Evolutionary conservation across 2,797 vertebrate species (phyloP), one percentile per base, ranked within the genome.

Genomic region (Vireo griseus): DNA sequence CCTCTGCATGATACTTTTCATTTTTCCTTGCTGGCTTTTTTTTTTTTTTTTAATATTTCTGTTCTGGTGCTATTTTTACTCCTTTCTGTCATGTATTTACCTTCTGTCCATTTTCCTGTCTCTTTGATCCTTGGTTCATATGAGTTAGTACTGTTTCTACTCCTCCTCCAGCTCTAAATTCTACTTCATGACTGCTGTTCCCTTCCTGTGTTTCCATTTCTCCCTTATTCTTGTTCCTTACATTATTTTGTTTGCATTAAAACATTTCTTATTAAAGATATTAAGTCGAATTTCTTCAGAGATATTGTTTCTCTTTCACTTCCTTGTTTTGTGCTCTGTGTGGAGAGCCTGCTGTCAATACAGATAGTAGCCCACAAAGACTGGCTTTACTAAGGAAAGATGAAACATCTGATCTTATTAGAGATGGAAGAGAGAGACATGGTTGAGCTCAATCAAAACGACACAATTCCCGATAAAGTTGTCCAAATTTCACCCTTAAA

Each of bases 11-110:
- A 73, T 68, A 50, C 59, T 92, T 72, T 55, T 45, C 72, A 22
- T 59, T 79, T 40, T 90, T 44, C 61, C 50, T 93, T 42, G 59
- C 24, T 33, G 59, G 6, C 57, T 51, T 81, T 65, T 67, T 52
- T n/a, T 35, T 35, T 35, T 40, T 39, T 59, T 14, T 7, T 24
- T 22, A 9, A 44, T 44, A 90, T 90, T 92, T 92, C 82, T 96
- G 45, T 78, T 42, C 55, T 78, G 47, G 16, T 81, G 40, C 47
- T 92, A 85, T 95, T 92, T 91, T 88, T 93, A 94, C 83, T 80
- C 85, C 47, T 67, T 96, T 97, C 77, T 73, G 51, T 90, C 86
- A 63, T 54, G 39, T 52, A 91, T 83, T 95, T 92, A 85, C 40
- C 80, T 92, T 96, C 84, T 88, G 33, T 39, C 33, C 65, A 42